phyloP scores from a whole-genome alignment of 2,113 vertebrate genomes.

The Sorex fumeus region DNA sequence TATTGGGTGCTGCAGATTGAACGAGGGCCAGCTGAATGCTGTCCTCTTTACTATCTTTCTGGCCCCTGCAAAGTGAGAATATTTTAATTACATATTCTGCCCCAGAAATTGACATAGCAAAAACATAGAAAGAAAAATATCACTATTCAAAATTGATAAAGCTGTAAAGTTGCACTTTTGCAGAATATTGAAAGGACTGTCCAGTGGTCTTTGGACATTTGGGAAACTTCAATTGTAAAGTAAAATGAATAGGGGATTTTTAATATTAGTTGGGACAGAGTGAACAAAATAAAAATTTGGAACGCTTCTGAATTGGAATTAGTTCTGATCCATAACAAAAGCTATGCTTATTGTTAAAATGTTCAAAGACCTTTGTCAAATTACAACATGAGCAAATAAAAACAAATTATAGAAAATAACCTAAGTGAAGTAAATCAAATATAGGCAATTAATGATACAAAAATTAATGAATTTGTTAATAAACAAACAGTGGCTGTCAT shows the following conservation, averaged over 20 bases:
- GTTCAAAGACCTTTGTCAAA: neutral
- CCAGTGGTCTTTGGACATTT: neutral
- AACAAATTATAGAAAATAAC: neutral
- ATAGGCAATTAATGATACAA: neutral
- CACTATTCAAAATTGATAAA: neutral
- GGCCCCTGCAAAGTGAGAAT: too few species aligned
- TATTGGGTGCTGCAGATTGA: too few species aligned
- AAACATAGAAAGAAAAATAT: neutral
- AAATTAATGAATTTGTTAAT: neutral
- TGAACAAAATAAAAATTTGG: neutral
- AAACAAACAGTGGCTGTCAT: neutral
- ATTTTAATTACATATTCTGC: neutral
- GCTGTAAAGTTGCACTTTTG: slow-evolving; percentile 23
- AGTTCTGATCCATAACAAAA: neutral
- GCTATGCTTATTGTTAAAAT: neutral
- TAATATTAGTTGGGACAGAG: neutral
- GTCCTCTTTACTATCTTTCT: too few species aligned
- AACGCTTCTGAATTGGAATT: neutral
- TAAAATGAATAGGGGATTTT: neutral
- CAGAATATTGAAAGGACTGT: neutral
- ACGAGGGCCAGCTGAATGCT: too few species aligned
- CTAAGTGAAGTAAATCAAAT: neutral
- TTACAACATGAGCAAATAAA: neutral
- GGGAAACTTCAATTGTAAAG: neutral
- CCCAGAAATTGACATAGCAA: neutral